Base-by-base conservation (phyloP, 2,888 invertebrate genomes). In the Ligdia adustata region DNA sequence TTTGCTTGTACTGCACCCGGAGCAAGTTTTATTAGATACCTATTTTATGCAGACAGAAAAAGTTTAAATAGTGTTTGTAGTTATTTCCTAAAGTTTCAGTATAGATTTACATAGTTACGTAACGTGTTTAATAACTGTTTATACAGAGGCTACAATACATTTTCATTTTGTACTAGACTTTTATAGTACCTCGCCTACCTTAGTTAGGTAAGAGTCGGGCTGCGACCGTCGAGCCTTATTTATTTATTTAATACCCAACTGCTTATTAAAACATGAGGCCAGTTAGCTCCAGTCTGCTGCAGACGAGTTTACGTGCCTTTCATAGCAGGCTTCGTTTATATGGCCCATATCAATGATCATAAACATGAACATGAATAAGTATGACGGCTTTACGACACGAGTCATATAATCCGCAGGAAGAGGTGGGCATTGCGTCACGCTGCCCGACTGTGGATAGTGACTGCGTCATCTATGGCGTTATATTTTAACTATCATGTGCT, bases 281-380 rank as follows among this genome's bases (percentile, higher is more conserved):
- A 51, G 64, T 57, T 57, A 59, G 44, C 46, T 35, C 6, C 37
- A 34, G 42, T 9, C 14, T 12, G 31, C 13, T 57, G 55, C 47
- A 63, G 58, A 62, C 58, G 53, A 53, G 66, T 70, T 35, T 69
- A 66, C 64, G 58, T 52, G 56, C 50, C 58, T 54, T 64, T 64
- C 63, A 66, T 53, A 61, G 61, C 56, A 49, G 59, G 62, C 57
- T 63, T 57, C 64, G 62, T 62, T 71, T 72, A 70, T 78, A 72
- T 62, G 66, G 64, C 66, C 65, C 73, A 74, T 80, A 81, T 76
- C 79, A 79, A 82, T 80, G 77, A 79, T 66, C 72, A 68, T 80
- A 79, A 81, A 79, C 75, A 77, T 77, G 72, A 71, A 69, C 74
- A 76, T 81, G 78, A 79, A 80, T 81, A 80, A 81, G 72, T 80